These are phyloP conservation scores for Nannoperca obscura DNA, from an alignment of 2,797 vertebrate genomes.

Conservation along the genomic window DNA sequence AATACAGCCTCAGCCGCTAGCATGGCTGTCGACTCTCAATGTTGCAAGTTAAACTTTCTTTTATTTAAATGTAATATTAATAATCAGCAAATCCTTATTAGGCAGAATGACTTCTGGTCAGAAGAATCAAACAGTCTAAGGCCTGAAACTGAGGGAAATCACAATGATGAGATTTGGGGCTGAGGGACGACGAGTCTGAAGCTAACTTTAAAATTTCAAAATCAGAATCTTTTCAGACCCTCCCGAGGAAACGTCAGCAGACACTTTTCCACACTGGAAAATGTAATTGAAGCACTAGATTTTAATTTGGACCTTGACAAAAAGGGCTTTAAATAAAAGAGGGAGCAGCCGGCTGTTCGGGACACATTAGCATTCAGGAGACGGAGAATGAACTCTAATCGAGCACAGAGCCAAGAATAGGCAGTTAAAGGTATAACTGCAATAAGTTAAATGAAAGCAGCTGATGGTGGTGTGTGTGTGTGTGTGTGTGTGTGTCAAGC, in stretches of 20 bases:
- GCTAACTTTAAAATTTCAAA: constrained; percentile 31
- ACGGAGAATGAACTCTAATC: constrained; percentile 28
- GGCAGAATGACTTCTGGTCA: not conserved
- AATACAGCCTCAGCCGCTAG: not conserved
- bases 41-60: not conserved
- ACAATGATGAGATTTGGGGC: constrained; percentile 53
- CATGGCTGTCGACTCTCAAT: not conserved
- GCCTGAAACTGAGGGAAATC: constrained; percentile 25
- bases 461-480: not conserved
- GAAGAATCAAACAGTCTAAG: not conserved
- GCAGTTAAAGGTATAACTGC: constrained; percentile 30
- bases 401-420: constrained; percentile 22
- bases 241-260: constrained; percentile 26
- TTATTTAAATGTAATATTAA: not conserved
- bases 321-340: constrained; percentile 66
- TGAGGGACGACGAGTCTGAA: constrained; percentile 33
- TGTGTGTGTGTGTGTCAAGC: not conserved
- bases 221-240: constrained; percentile 42
- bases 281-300: constrained; percentile 62
- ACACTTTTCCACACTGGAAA: constrained; percentile 45
- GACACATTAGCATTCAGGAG: constrained; percentile 60
- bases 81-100: constrained; percentile 7
- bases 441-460: constrained; percentile 12
- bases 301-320: constrained; percentile 73
- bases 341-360: constrained; percentile 46